Base-by-base conservation (phyloP, 2,888 invertebrate species). In the Andrena marginata region DNA sequence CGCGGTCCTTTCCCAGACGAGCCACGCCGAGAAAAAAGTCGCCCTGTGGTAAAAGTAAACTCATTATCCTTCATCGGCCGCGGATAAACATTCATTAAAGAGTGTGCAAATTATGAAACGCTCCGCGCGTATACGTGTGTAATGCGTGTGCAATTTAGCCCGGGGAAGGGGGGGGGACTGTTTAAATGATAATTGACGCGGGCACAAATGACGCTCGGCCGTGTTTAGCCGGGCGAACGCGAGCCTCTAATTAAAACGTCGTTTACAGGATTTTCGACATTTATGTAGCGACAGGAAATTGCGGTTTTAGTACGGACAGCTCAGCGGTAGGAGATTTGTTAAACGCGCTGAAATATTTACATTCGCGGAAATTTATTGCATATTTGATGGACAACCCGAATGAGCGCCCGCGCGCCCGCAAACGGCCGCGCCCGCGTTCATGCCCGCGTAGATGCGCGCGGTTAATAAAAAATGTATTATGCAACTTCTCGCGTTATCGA, bases 151-250 rank as follows among this genome's bases (percentile, higher is more conserved):
- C 80, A 79, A 87, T 87, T 87, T 82, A 80, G 26, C 80, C 42
- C 35, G 59, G 13, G 2, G 8, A 0, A 2, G 10, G 59, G 56
- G 8, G 26, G 10, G 35, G 35, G 59, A 81, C 89, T 82, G 79
- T 87, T 85, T 87, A 89, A 87, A 87, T 89, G 87, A 86, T 89
- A 89, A 89, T 89, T 86, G 89, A 86, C 88, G 83, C 76, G 64
- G n/a, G 73, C 79, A 86, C 81, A 80, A 85, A 89, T 85, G 81
- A 71, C 59, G 67, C 51, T 62, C 77, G 68, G 13, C 10, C 33
- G 78, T 88, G 88, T 88, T 88, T 88, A 88, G 83, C 77, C 62
- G 75, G 73, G 56, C 54, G 80, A 71, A 70, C 69, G 80, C 76
- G 76, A 80, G 85, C 84, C 88, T 85, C 82, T 87, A 89, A 89